Conservation (phyloP, 2,888 invertebrate species). For the Acronicta psi region DNA sequence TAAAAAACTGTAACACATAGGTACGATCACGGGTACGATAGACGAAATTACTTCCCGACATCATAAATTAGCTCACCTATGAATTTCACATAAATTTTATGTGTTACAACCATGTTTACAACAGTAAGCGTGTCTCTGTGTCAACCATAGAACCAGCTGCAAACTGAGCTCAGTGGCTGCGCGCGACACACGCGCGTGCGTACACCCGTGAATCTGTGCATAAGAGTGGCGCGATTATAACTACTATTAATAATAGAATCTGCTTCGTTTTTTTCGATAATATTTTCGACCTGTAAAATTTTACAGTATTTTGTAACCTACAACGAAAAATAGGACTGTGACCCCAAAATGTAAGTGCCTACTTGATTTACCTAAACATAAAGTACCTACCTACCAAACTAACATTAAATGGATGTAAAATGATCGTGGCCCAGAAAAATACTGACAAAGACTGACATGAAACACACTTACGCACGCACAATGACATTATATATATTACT, state of each 20-base stretch:
- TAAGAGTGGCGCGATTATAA: constrained; percentile 23
- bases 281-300: no score
- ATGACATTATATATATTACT: no score
- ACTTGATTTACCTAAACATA: neutral
- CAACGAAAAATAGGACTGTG: neutral
- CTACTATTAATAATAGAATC: constrained; percentile 26
- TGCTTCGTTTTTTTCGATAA: constrained; percentile 1
- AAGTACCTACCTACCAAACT: neutral
- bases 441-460: no score
- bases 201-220: constrained; percentile 3
- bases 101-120: constrained; percentile 9
- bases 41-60: no score
- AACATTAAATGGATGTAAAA: no score
- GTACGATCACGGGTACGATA: no score
- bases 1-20: no score
- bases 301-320: no score
- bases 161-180: constrained; percentile 25
- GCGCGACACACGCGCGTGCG: constrained; percentile 22
- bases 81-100: constrained; percentile 40
- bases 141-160: constrained; percentile 40
- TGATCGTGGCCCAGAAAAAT: no score
- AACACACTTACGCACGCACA: no score
- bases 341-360: constrained; percentile 25
- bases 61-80: neutral
- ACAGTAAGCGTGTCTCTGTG: constrained; percentile 10